Conservation (phyloP, 2,797 vertebrate species). For the Epinephelus malabaricus region DNA sequence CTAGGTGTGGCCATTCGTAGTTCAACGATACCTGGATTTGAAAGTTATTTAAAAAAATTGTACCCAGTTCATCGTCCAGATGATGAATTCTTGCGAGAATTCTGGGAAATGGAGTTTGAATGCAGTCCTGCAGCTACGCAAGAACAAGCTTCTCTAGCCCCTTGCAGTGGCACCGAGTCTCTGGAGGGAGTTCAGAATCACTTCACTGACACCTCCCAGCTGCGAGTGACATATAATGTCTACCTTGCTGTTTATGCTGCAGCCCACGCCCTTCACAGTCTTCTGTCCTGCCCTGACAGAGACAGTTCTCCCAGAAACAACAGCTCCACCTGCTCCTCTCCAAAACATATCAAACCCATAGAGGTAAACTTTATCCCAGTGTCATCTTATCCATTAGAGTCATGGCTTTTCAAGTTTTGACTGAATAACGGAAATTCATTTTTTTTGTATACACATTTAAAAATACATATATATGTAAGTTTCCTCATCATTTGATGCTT, state of each 20-base stretch:
- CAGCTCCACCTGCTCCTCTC: conserved; percentile 52
- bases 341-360: conserved; percentile 59
- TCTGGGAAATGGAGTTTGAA: conserved; percentile 80
- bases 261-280: conserved; percentile 79
- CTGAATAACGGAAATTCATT: neutral
- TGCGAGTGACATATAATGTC: conserved; percentile 77
- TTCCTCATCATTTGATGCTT: neutral
- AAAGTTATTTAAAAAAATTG: conserved; percentile 69
- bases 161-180: conserved; percentile 78
- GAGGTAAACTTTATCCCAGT: conserved; percentile 53
- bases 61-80: conserved; percentile 66
- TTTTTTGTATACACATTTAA: neutral
- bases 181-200: conserved; percentile 59
- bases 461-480: no score
- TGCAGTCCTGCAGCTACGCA: conserved; percentile 56
- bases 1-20: conserved; percentile 83
- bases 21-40: conserved; percentile 77
- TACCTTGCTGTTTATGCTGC: conserved; percentile 84
- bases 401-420: neutral
- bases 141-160: conserved; percentile 23
- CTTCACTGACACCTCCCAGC: conserved; percentile 76
- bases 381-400: no score
- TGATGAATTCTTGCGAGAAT: conserved; percentile 68
- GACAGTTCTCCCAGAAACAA: conserved; percentile 10
- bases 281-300: conserved; percentile 67